A percentile compares a stretch with the other conserved stretches of the same genome.
These are phyloP conservation scores for Salminus brasiliensis DNA, from an alignment of 2,113 vertebrate genomes.

Conservation along the genomic window DNA sequence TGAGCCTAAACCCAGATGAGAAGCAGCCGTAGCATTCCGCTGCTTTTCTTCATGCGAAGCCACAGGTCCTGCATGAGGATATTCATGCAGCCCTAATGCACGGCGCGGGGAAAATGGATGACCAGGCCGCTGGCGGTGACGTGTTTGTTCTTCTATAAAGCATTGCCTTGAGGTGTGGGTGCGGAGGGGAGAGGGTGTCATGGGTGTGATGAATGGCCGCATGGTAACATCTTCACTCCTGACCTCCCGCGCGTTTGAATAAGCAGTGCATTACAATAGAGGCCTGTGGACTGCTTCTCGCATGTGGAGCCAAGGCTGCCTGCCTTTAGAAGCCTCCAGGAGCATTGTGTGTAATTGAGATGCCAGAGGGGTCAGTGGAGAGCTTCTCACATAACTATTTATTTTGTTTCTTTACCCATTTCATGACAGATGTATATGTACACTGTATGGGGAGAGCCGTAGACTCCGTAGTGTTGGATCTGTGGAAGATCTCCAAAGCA, in stretches of 20 bases:
- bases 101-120: slow-evolving; percentile 74
- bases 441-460: neutral
- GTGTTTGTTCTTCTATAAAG: slow-evolving; percentile 83
- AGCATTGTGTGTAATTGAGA: slow-evolving; percentile 53
- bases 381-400: slow-evolving; percentile 28
- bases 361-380: slow-evolving; percentile 18
- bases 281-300: slow-evolving; percentile 22
- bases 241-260: slow-evolving; percentile 67
- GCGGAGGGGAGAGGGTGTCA: slow-evolving; percentile 76
- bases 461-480: neutral
- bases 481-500: neutral
- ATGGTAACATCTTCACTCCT: slow-evolving; percentile 81
- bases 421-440: neutral
- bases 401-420: neutral
- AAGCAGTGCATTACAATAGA: slow-evolving; percentile 58
- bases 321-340: slow-evolving; percentile 29
- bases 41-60: slow-evolving; percentile 7
- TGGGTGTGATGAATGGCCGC: slow-evolving; percentile 76
- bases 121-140: slow-evolving; percentile 68
- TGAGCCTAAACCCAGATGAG: neutral
- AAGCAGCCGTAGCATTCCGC: neutral
- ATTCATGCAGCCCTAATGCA: slow-evolving; percentile 49
- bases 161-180: slow-evolving; percentile 74
- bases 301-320: slow-evolving; percentile 36
- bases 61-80: slow-evolving; percentile 50